phyloP scores from a whole-genome alignment of 2,113 vertebrate genomes.

The Leptobrachium leishanense region DNA sequence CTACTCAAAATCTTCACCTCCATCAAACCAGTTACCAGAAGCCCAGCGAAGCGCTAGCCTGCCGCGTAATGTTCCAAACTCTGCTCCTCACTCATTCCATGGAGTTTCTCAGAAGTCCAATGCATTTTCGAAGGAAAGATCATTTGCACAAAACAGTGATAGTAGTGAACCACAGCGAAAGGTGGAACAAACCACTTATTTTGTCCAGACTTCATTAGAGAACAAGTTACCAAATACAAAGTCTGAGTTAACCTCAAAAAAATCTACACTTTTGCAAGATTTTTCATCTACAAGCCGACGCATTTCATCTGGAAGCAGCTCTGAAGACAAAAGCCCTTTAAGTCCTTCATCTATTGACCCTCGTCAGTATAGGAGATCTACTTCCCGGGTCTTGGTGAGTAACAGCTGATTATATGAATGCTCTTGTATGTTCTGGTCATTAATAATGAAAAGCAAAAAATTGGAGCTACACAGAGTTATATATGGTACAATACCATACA shows the following conservation, averaged over 20 bases:
- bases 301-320: background rate
- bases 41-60: background rate
- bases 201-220: background rate
- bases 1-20: background rate
- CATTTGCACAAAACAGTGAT: background rate
- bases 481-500: no score
- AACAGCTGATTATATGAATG: no score
- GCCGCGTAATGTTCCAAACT: background rate
- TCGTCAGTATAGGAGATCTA: background rate
- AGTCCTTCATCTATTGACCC: background rate
- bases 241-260: no score
- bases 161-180: background rate
- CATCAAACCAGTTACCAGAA: background rate
- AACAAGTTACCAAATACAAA: no score
- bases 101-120: background rate
- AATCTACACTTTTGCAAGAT: no score
- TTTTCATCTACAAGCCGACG: no score
- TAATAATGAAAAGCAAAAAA: no score
- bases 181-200: background rate
- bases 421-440: no score
- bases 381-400: slow-evolving; percentile 35
- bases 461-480: no score
- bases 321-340: background rate
- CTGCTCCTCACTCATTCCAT: background rate
- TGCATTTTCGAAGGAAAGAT: background rate